Evolutionary conservation across 1,140 invertebrate genomes (phyloP).

Genomic region (Brachionus paranguensis): DNA sequence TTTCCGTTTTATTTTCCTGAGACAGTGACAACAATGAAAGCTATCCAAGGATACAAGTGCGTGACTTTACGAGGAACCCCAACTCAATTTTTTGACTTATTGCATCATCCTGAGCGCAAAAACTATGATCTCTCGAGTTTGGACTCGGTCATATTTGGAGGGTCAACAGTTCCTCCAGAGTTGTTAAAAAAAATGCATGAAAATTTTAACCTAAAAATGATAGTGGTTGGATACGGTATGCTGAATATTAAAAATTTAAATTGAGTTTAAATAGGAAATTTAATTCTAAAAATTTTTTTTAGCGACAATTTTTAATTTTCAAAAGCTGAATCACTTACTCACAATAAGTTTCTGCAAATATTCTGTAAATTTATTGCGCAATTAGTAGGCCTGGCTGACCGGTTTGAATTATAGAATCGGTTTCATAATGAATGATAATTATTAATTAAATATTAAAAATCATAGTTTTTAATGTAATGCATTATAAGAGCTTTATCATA

Average conservation of each 20-base stretch:
- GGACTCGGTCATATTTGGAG: slow-evolving; percentile 42
- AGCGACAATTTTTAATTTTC: too few species aligned
- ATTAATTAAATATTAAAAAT: too few species aligned
- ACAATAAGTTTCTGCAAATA: too few species aligned
- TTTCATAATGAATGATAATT: too few species aligned
- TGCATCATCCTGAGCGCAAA: slow-evolving; percentile 56
- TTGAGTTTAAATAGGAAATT: neutral
- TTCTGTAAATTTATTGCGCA: too few species aligned
- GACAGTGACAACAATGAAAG: neutral
- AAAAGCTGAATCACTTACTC: too few species aligned
- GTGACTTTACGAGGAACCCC: slow-evolving; percentile 79
- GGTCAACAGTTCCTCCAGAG: neutral
- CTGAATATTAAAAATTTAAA: neutral
- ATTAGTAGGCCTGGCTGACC: too few species aligned
- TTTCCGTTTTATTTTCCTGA: slow-evolving; percentile 27
- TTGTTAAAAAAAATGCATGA: neutral
- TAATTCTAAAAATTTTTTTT: too few species aligned
- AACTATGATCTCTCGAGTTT: slow-evolving; percentile 53
- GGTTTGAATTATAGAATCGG: too few species aligned
- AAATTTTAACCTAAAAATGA: neutral
- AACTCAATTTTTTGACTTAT: slow-evolving; percentile 88
- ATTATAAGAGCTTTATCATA: too few species aligned
- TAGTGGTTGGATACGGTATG: slow-evolving; percentile 18
- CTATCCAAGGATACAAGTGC: slow-evolving; percentile 61
- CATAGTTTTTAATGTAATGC: too few species aligned